A percentile compares a stretch with the other conserved stretches of the same genome.
These are phyloP conservation scores for Chironomus riparius DNA, from an alignment of 2,888 invertebrate species.

Conservation along the genomic window DNA sequence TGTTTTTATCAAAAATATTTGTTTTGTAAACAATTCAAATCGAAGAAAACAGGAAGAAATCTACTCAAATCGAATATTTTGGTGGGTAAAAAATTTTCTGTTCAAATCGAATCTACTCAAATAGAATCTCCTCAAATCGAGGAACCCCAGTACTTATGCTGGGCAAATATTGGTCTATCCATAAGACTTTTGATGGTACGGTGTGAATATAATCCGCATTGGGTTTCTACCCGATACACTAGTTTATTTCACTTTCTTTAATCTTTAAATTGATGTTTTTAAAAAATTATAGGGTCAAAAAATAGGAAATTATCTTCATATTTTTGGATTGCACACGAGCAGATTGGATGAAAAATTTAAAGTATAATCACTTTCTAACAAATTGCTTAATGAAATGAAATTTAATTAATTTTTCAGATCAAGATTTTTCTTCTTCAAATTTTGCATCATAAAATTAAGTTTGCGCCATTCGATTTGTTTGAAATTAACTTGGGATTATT, in stretches of 20 bases:
- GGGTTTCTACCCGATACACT: too few species aligned
- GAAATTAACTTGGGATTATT: slow-evolving; percentile 23
- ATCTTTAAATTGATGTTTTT: neutral
- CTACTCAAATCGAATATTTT: too few species aligned
- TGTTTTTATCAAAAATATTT: too few species aligned
- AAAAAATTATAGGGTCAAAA: neutral
- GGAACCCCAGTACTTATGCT: too few species aligned
- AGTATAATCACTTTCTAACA: slow-evolving; percentile 1
- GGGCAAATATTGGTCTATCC: too few species aligned
- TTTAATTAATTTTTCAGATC: neutral
- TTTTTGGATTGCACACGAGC: slow-evolving; percentile 1
- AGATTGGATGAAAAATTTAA: slow-evolving; percentile 4
- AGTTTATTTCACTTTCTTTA: neutral
- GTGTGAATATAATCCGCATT: too few species aligned
- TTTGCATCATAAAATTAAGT: slow-evolving; percentile 17
- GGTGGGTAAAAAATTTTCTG: too few species aligned
- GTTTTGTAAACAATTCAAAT: too few species aligned
- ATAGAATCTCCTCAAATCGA: too few species aligned
- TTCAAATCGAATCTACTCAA: too few species aligned
- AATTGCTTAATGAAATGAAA: neutral
- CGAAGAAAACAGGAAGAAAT: too few species aligned
- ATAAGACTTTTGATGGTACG: too few species aligned
- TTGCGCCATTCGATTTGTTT: slow-evolving; percentile 24
- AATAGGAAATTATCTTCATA: slow-evolving; percentile 14
- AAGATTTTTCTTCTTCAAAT: slow-evolving; percentile 24